These are phyloP conservation scores for Linepithema humile DNA, from an alignment of 1,140 invertebrate species.

Conservation along the genomic window DNA sequence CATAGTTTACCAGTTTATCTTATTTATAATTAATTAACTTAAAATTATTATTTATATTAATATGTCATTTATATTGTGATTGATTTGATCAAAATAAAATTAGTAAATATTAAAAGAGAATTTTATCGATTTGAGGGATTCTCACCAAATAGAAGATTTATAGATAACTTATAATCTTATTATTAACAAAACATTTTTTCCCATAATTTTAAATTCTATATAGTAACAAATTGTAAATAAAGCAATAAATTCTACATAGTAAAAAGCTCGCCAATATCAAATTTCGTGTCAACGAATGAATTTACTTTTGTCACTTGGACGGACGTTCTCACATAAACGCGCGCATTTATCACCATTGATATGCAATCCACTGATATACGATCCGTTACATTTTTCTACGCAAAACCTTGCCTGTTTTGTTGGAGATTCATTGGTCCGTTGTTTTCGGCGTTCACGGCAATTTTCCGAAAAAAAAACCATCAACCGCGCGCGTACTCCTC, in stretches of 20 bases:
- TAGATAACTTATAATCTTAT: not conserved
- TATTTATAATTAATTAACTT: not conserved
- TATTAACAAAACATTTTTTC: not conserved
- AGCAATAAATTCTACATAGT: too few species aligned
- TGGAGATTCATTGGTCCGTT: conserved; percentile 24
- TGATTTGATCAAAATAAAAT: not conserved
- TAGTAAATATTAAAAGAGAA: not conserved
- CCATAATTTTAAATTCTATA: not conserved
- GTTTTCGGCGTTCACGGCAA: conserved; percentile 21
- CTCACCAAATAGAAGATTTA: not conserved
- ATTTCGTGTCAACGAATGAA: not conserved
- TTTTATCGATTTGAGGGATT: not conserved
- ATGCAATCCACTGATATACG: conserved; percentile 10
- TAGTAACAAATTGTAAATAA: too few species aligned
- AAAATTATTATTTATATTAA: not conserved
- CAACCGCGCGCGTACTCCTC: not conserved
- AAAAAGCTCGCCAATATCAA: not conserved
- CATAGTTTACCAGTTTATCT: not conserved
- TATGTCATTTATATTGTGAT: not conserved
- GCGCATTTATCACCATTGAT: conserved; percentile 43
- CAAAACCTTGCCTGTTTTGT: conserved; percentile 15
- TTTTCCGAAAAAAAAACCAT: conserved; percentile 41
- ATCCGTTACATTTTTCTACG: conserved; percentile 41
- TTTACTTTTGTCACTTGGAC: conserved; percentile 24
- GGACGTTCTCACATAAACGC: conserved; percentile 26